Base-by-base conservation (phyloP, 2,113 vertebrate species). In the Sphaerodactylus townsendi region DNA sequence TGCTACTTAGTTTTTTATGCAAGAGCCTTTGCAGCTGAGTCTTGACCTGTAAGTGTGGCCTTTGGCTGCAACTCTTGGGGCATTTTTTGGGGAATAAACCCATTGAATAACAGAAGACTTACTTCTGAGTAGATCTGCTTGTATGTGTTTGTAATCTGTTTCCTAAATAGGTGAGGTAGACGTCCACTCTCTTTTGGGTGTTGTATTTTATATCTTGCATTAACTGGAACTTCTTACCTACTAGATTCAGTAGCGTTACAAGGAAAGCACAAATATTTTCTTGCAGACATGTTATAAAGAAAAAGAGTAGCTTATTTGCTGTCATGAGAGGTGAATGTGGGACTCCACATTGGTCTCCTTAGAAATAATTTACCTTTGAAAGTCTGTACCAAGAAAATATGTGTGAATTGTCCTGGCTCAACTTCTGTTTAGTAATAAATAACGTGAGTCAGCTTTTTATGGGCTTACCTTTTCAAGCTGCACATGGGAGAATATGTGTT, bases 1-100 rank as follows among this genome's bases (percentile, higher is more conserved):
- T 1, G 87, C 71, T 85, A 82, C 41, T 85, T 83, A 78, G 72
- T 86, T 81, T 65, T 62, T 19, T 19, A 21, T 53, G 41, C 44
- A 85, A 75, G 19, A 15, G 76, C 48, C n/a, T 17, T 91, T 85
- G 70, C 56, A 30, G 77, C 79, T 87, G 0, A 4, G 68, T 56
- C 62, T 7, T 69, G 50, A 53, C 33, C 15, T 70, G 23, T 21
- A 53, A 46, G 85, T 80, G 28, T 14, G 46, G 59, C 73, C 79
- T 30, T 4, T 64, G 56, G 56, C 56, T 23, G 56, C 5, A 62
- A 28, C 8, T 25, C 59, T 28, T 10, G 28, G 59, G 23, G 59
- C 25, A 28, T 7, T 62, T 62, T 62, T 19, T 8, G 25, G 15
- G 23, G 23, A 62, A 9, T 10, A 28, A 62, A 9, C 59, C 6